Conservation (phyloP, 1,140 invertebrate species). For the Cyphomyrmex costatus region DNA sequence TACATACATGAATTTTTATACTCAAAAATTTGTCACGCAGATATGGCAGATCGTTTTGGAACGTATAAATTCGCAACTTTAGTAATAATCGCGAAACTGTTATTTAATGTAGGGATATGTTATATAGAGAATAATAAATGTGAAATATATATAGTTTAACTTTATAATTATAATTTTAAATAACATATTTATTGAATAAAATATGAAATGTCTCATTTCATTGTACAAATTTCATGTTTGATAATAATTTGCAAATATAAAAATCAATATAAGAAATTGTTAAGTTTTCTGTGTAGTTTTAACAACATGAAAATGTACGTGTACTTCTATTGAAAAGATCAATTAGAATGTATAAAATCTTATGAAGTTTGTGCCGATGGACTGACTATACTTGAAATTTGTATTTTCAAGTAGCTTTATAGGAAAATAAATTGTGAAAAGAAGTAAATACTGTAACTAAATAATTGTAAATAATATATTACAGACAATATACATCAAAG, state of each 20-base stretch:
- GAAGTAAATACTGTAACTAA: slow-evolving; percentile 17
- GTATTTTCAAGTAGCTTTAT: slow-evolving; percentile 39
- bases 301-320: slow-evolving; percentile 33
- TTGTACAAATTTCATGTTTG: slow-evolving; percentile 77
- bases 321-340: slow-evolving; percentile 50
- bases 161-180: slow-evolving; percentile 59
- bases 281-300: slow-evolving; percentile 78
- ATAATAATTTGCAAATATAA: slow-evolving; percentile 36
- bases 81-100: slow-evolving; percentile 49
- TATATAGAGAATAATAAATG: background rate
- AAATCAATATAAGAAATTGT: slow-evolving; percentile 73
- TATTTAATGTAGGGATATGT: slow-evolving; percentile 45
- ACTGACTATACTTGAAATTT: slow-evolving; percentile 61
- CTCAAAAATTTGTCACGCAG: slow-evolving; percentile 16
- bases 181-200: slow-evolving; percentile 76
- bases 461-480: slow-evolving; percentile 67
- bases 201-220: slow-evolving; percentile 61
- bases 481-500: slow-evolving; percentile 28
- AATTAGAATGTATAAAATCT: slow-evolving; percentile 55
- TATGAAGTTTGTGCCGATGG: slow-evolving; percentile 28
- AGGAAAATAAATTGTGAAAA: background rate
- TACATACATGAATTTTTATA: slow-evolving; percentile 69
- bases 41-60: slow-evolving; percentile 66
- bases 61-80: slow-evolving; percentile 27
- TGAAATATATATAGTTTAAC: slow-evolving; percentile 33